Evolutionary conservation across 2,797 vertebrate genomes (phyloP).

Genomic region (Myoxocephalus aenaeus): DNA sequence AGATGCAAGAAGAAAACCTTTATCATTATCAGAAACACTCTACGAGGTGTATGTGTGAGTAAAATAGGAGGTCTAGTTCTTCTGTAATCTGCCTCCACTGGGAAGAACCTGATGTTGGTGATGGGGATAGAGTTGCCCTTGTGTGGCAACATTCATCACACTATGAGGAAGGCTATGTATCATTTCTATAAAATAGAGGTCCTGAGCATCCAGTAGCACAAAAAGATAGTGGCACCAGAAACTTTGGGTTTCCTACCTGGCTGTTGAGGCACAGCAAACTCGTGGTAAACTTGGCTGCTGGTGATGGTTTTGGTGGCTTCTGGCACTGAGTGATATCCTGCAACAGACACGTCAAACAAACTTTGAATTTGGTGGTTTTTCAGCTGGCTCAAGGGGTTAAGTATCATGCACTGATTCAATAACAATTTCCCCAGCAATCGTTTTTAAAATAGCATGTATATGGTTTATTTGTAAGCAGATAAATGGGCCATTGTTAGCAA

Average conservation of each 20-base stretch:
- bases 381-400: background rate
- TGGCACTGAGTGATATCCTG: slow-evolving; percentile 77
- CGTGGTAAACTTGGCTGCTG: slow-evolving; percentile 71
- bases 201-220: background rate
- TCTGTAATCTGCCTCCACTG: background rate
- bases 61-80: background rate
- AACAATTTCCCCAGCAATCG: background rate
- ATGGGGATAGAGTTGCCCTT: background rate
- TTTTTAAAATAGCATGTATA: background rate
- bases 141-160: background rate
- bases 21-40: background rate
- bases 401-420: background rate
- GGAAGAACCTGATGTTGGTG: background rate
- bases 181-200: background rate
- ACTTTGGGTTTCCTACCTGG: slow-evolving; percentile 65
- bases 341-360: slow-evolving; percentile 14
- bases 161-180: background rate
- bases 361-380: background rate
- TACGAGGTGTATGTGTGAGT: background rate
- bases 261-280: slow-evolving; percentile 79
- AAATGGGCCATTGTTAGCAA: background rate
- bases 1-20: background rate
- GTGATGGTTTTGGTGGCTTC: slow-evolving; percentile 67
- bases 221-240: background rate
- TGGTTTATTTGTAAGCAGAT: background rate